Evolutionary conservation across 1,140 invertebrate species (phyloP), one percentile per base, ranked within the genome.

Genomic region (Chrysopa pallens): DNA sequence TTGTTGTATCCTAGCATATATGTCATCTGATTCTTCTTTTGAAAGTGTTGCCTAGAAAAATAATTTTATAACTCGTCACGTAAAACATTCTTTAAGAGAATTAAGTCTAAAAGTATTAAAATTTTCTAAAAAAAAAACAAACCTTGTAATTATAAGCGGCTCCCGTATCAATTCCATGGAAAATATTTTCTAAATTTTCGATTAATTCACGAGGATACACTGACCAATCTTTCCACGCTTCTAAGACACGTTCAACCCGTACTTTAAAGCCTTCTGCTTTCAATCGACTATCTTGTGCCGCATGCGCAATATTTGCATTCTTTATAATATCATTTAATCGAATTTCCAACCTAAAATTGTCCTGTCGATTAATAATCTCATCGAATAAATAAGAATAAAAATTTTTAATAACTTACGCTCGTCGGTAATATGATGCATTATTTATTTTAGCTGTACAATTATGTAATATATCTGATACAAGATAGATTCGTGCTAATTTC

Each of bases 151-250:
- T 23, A 23, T 23, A 23, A 23, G 17, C 17, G 17, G 17, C 17
- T 3, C 17, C 17, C 17, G 17, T 23, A 5, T 33, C 31, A 40
- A 59, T 56, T 6, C 90, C 90, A 8, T 92, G 64, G 55, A 99
- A 98, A 8, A 87, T 74, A 59, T 93, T 91, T 57, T 93, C 88
- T 35, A 96, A 64, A 58, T 79, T 81, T 38, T 88, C 76, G 27
- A 99, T 67, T 63, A 90, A 91, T 46, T 98, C 92, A 51, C 84
- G 83, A 0, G 93, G 86, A 68, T 98, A 99, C 39, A 99, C 78
- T 15, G 87, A 78, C 82, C 92, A 96, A 54, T 99, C 96, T 64
- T 96, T 91, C 94, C 95, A 98, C 2, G 92, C 90, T 56, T 87
- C 75, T 57, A 98, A 84, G 53, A 91, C 86, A 54, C 79, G 74